phyloP scores from a whole-genome alignment of 2,888 invertebrate species.

The Odontomyia ornata region DNA sequence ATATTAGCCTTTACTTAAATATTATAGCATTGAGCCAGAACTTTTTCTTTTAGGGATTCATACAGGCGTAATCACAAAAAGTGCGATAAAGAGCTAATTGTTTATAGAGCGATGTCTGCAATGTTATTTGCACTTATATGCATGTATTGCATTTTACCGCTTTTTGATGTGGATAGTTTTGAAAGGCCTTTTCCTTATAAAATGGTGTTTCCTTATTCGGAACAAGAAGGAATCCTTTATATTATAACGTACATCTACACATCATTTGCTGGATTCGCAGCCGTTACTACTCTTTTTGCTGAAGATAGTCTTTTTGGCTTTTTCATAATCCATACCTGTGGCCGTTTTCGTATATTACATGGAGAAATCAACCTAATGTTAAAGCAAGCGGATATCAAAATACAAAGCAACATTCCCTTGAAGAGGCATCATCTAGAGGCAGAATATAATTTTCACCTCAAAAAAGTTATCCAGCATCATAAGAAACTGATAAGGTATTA shows the following conservation, averaged over 20 bases:
- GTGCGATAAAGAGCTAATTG: slow-evolving; percentile 57
- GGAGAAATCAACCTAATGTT: too few relatives aligned
- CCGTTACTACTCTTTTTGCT: slow-evolving; percentile 60
- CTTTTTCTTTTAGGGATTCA: too few relatives aligned
- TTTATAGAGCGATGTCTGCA: slow-evolving; percentile 59
- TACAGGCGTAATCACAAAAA: too few relatives aligned
- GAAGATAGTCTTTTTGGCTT: slow-evolving; percentile 63
- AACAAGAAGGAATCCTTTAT: slow-evolving; percentile 57
- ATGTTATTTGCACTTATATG: slow-evolving; percentile 58
- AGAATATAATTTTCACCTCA: slow-evolving; percentile 50
- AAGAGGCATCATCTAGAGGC: too few relatives aligned
- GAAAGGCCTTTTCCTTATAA: slow-evolving; percentile 63
- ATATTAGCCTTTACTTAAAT: too few relatives aligned
- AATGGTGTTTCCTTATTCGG: slow-evolving; percentile 62
- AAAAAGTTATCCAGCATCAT: slow-evolving; percentile 57
- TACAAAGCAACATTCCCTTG: slow-evolving; percentile 20
- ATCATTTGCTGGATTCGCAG: slow-evolving; percentile 60
- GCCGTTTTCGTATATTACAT: slow-evolving; percentile 60
- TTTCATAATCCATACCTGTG: slow-evolving; percentile 61
- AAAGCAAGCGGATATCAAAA: slow-evolving; percentile 31
- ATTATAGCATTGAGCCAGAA: too few relatives aligned
- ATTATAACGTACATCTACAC: slow-evolving; percentile 60
- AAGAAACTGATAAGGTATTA: slow-evolving; percentile 57
- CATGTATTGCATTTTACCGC: slow-evolving; percentile 61
- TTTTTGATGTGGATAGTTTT: slow-evolving; percentile 48